These are phyloP conservation scores for Peromyscus eremicus DNA, from an alignment of 2,797 vertebrate genomes.

Conservation along the genomic window DNA sequence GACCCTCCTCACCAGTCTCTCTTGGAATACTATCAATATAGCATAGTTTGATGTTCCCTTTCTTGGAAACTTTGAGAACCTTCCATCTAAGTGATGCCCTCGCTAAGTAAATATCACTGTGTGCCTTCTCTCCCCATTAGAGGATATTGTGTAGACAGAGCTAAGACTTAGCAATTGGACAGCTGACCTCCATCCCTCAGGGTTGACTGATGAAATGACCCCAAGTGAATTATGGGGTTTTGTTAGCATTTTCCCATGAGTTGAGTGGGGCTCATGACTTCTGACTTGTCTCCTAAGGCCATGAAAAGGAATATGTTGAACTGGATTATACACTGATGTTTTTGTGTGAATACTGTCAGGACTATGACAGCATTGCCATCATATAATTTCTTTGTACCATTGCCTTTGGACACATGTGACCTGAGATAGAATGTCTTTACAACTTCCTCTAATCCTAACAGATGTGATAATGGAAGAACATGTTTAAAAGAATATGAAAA, in stretches of 20 bases:
- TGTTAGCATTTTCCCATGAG: background rate
- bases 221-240: background rate
- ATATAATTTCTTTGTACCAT: slow-evolving; percentile 13
- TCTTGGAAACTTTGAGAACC: background rate
- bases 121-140: background rate
- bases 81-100: background rate
- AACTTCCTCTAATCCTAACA: background rate
- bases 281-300: background rate
- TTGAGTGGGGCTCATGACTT: background rate
- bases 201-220: background rate
- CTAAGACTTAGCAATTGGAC: background rate
- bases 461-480: slow-evolving; percentile 17
- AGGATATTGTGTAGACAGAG: background rate
- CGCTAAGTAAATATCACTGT: background rate
- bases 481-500: slow-evolving; percentile 3
- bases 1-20: background rate
- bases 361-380: background rate
- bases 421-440: background rate
- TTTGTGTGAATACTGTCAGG: slow-evolving; percentile 15
- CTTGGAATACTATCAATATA: background rate
- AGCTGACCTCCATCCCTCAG: background rate
- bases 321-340: background rate
- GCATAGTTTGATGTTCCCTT: background rate
- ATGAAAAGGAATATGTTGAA: slow-evolving; percentile 6
- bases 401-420: background rate